Base-by-base conservation (phyloP, 2,113 vertebrate species). In the Nyctibius bracteatus region DNA sequence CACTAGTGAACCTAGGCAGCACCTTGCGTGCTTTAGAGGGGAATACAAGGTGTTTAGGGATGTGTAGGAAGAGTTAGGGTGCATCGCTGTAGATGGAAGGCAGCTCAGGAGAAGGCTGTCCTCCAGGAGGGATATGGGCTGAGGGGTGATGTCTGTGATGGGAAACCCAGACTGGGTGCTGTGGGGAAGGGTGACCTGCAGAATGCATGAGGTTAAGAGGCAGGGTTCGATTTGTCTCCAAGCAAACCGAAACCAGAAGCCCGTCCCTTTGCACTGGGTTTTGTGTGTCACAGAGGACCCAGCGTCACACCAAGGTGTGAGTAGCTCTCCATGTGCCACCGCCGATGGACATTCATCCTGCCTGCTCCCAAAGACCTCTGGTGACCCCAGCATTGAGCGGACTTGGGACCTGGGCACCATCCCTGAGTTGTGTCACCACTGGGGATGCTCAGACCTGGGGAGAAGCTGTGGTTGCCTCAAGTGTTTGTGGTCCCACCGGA, bases 1-100 rank as follows among this genome's bases (percentile, higher is more conserved):
- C 46, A 1, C 27, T 8, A 9, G 0, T 47, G 25, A 9, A 17
- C 2, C 31, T 9, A 7, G 52, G 74, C 37, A 8, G 25, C 4
- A 14, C 28, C 63, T 21, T 2, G 4, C 7, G 0, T 25, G n/a
- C 52, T 46, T 37, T 21, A 3, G 23, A 46, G 33, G 58, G 47
- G 41, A 52, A 37, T 6, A 23, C 2, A 16, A 4, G 33, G 16
- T 27, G 16, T 51, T 54, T 1, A 37, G 28, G 0, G 2, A 8
- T 9, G 35, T 24, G 22, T 8, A 3, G 68, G 84, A 20, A 15
- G 81, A 77, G 20, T 25, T 16, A 0, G 28, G 33, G 21, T 14
- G 19, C 1, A 1, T 51, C 54, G 8, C 37, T 33, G 27, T 14
- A 31, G 39, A 5, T 35, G 43, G 54, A 31, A 75, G 51, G 74